Base-by-base conservation (phyloP, 2,113 vertebrate genomes). In the Colaptes auratus region DNA sequence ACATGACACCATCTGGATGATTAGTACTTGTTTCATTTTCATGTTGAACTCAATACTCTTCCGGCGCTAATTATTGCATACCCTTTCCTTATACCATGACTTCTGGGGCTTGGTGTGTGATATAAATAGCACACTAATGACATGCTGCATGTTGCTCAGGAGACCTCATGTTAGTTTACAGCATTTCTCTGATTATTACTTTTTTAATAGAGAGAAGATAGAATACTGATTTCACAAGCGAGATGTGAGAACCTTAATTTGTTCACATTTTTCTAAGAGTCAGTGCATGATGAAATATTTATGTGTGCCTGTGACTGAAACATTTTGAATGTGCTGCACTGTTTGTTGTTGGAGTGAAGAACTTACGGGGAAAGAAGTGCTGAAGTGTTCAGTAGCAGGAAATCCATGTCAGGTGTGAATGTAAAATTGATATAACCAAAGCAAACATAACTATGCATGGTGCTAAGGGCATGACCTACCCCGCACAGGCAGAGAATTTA, bases 61-160 rank as follows among this genome's bases (percentile, higher is more conserved):
- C 95, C 60, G 78, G 92, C 92, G 85, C 94, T 97, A 97, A 97
- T 97, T 97, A 96, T 95, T 96, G 93, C 91, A 93, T 92, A 94
- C 85, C 95, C 89, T 92, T 95, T 93, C 94, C 90, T 96, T 94
- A 86, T 90, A 90, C 92, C 85, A 89, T 92, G 96, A 89, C 96
- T 97, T 97, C 90, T 94, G 95, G 92, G 95, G 91, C 90, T 92
- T 35, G 90, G 92, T 48, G 74, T 92, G 74, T 61, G 85, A 92
- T 97, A 96, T 96, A 97, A 97, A 97, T 96, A 97, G 95, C 89
- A 90, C 71, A 82, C 82, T 97, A 97, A 97, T 97, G 96, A 97
- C 94, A 96, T 87, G 84, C 94, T 16, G 44, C 89, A 94, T 95
- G 90, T 95, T 96, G 87, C 96, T 96, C 94, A 79, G 92, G 94